Evolutionary conservation across 2,888 invertebrate species (phyloP).

Genomic region (Drosophila aldrichi): DNA sequence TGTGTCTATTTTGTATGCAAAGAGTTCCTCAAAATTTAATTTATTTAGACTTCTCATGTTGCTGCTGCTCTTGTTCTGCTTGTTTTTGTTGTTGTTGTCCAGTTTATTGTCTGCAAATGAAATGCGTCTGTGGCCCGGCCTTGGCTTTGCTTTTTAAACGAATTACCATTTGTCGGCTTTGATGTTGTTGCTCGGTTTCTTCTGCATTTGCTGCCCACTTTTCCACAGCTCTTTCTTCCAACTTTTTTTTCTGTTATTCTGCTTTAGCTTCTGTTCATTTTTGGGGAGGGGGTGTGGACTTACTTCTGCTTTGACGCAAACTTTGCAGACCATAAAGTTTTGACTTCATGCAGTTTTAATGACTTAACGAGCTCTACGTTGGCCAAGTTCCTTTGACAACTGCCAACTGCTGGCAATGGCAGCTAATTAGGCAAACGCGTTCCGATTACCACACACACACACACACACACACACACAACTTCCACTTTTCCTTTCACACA

Average conservation of each 20-base stretch:
- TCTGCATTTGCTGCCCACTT: conserved; percentile 56
- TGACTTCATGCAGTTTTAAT: conserved; percentile 82
- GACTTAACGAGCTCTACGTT: conserved; percentile 76
- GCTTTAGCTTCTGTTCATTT: conserved; percentile 12
- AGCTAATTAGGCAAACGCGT: conserved; percentile 76
- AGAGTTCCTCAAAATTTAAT: conserved; percentile 76
- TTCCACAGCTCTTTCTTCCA: conserved; percentile 37
- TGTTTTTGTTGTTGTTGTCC: conserved; percentile 38
- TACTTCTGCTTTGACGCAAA: conserved; percentile 70
- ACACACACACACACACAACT: conserved; percentile 28
- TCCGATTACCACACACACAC: conserved; percentile 66
- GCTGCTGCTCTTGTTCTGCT: conserved; percentile 35
- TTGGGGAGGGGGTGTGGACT: conserved; percentile 24
- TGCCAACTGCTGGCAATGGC: conserved; percentile 41
- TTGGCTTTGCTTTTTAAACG: conserved; percentile 72
- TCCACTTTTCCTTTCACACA: conserved; percentile 69
- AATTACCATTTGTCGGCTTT: conserved; percentile 76
- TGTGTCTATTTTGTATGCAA: conserved; percentile 73
- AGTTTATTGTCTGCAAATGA: conserved; percentile 79
- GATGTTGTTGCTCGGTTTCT: conserved; percentile 68
- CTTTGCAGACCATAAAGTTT: conserved; percentile 82
- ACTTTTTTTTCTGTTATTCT: conserved; percentile 12
- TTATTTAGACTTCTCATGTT: conserved; percentile 68
- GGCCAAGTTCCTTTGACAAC: conserved; percentile 67
- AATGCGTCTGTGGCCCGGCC: conserved; percentile 59